Percentiles rank a stretch among this genome's conserved stretches.
These are phyloP conservation scores for Hypsibius dujardini DNA, from an alignment of 1,140 invertebrate genomes.

Conservation along the genomic window DNA sequence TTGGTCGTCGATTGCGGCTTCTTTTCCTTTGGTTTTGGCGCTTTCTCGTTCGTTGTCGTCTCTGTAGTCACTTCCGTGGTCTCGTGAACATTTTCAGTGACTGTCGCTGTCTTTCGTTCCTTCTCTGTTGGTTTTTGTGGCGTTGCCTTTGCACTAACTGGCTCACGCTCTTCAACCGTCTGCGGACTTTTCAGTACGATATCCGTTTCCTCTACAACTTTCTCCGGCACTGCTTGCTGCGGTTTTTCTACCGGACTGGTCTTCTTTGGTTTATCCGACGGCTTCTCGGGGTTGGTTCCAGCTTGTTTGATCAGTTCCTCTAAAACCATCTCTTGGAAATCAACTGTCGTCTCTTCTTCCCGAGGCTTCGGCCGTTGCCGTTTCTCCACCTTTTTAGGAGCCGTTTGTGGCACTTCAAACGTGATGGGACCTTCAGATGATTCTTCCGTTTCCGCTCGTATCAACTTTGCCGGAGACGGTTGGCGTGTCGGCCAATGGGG, in stretches of 20 bases:
- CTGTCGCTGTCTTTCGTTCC: too few species aligned
- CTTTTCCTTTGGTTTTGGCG: too few species aligned
- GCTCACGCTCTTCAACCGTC: not conserved
- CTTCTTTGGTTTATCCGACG: not conserved
- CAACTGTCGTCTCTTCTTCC: not conserved
- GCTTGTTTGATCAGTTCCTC: not conserved
- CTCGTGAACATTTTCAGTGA: too few species aligned
- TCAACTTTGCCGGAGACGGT: too few species aligned
- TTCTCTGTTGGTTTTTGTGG: not conserved
- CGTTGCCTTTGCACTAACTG: not conserved
- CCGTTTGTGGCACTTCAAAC: not conserved
- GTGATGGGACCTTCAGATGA: too few species aligned
- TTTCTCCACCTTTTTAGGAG: not conserved
- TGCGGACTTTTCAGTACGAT: too few species aligned
- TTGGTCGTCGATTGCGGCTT: too few species aligned
- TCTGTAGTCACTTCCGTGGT: too few species aligned
- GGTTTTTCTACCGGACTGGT: conserved; percentile 1
- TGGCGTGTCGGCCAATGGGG: too few species aligned
- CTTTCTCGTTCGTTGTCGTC: too few species aligned
- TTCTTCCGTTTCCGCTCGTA: too few species aligned
- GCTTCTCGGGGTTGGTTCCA: not conserved
- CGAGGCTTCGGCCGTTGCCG: not conserved
- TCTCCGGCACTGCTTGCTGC: not conserved
- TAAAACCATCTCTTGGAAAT: not conserved
- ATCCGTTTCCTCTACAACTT: too few species aligned